Percentiles rank a stretch among this genome's conserved stretches.
Evolutionary conservation across 2,113 vertebrate species (phyloP).

Genomic region (Telmatochromis sp.): DNA sequence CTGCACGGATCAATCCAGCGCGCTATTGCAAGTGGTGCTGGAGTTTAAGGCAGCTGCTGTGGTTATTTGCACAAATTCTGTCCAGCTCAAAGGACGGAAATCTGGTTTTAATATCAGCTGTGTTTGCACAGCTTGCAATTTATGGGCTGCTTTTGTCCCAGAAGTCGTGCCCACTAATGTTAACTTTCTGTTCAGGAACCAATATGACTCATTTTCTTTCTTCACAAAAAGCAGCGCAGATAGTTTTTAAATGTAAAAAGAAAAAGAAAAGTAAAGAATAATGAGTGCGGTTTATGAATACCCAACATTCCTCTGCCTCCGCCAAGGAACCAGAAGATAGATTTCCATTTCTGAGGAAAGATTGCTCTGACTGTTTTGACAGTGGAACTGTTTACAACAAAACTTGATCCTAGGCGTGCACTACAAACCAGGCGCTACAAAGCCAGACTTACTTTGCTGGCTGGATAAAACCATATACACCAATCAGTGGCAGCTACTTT

Average conservation of each 20-base stretch:
- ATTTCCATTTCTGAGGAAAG: conserved; percentile 25
- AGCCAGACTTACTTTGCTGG: background rate
- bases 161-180: background rate
- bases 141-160: background rate
- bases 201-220: background rate
- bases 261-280: background rate
- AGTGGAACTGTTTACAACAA: background rate
- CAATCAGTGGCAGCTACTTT: background rate
- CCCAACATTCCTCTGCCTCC: conserved; percentile 15
- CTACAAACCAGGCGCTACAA: background rate
- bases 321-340: background rate
- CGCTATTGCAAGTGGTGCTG: background rate
- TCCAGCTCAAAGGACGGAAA: background rate
- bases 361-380: background rate
- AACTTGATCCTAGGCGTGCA: background rate
- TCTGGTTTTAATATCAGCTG: conserved; percentile 22
- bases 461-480: background rate
- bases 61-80: background rate
- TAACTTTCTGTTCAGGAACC: background rate
- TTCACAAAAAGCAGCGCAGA: background rate
- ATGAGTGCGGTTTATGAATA: conserved; percentile 31
- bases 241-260: background rate
- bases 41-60: background rate
- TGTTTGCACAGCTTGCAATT: conserved; percentile 41
- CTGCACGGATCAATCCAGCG: background rate